Base-by-base conservation (phyloP, 2,113 vertebrate genomes). In the Archilochus colubris region DNA sequence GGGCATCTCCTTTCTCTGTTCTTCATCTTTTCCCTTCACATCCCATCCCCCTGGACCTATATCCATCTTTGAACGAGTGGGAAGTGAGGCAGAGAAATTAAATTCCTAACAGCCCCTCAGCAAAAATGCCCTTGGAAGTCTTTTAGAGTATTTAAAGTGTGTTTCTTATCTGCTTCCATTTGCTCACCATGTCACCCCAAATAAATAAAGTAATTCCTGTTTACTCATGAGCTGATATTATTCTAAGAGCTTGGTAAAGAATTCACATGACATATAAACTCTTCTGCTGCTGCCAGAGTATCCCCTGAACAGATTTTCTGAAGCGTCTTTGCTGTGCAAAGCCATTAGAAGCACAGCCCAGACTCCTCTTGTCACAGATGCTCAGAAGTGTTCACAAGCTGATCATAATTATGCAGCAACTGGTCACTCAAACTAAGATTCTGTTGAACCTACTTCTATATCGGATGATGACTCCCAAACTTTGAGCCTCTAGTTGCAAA, bases 241-340 rank as follows among this genome's bases (percentile, higher is more conserved):
- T 85, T 94, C 78, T 82, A 70, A 63, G 72, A 93, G 59, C 59
- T 68, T 12, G 8, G 50, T 76, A 46, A 96, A 93, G 82, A 94
- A 88, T 77, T 83, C 74, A 70, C 74, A 85, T 86, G 72, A 51
- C 72, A 74, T 63, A 86, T 63, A 91, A 95, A 89, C 38, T 46
- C 66, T 55, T 76, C 33, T 38, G 30, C 78, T 94, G 50, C 89
- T 93, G 61, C 59, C 88, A 93, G 76, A 80, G 30, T 64, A 83
- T 81, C 88, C 89, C 80, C 86, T 33, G 53, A 88, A 83, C 79
- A 94, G 68, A 86, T 81, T 93, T 96, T 86, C 82, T 54, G 28
- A 83, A 80, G n/a, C 64, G 86, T 70, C 68, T 89, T 77, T 74
- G 30, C 72, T 61, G 59, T 67, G 72, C 33, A 70, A 70, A 91